Conservation (phyloP, 2,888 invertebrate genomes). For the Synergus umbraculus region DNA sequence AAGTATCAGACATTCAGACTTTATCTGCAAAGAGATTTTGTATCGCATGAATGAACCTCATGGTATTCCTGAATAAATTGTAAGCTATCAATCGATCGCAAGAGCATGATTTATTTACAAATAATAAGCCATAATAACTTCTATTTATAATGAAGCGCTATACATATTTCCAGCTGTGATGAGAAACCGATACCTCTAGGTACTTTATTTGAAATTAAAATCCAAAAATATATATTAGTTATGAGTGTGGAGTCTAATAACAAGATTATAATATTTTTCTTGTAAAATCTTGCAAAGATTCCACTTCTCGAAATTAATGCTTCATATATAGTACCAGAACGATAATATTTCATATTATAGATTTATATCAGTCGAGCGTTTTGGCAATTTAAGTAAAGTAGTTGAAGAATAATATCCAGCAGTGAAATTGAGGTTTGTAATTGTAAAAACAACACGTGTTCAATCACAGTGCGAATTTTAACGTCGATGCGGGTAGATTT, state of each 20-base stretch:
- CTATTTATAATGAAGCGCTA: background rate
- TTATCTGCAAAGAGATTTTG: constrained; percentile 47
- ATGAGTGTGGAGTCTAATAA: background rate
- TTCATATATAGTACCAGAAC: background rate
- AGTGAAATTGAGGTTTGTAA: background rate
- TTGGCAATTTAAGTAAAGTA: background rate
- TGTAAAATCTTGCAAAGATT: background rate
- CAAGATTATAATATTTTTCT: background rate
- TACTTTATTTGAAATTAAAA: background rate
- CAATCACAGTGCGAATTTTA: background rate
- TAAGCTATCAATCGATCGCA: constrained; percentile 59
- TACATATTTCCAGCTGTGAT: background rate
- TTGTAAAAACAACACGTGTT: background rate
- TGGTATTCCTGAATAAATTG: constrained; percentile 59
- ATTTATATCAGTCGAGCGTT: background rate
- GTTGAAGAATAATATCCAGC: background rate
- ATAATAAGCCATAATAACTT: background rate
- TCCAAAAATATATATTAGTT: background rate
- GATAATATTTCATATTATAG: background rate
- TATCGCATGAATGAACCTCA: constrained; percentile 64
- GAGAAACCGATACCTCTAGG: background rate
- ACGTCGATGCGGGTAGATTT: background rate
- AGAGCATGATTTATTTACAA: background rate
- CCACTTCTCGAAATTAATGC: background rate
- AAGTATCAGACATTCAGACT: background rate